Conservation (phyloP, 1,140 invertebrate genomes). For the Meloidogyne exigua region DNA sequence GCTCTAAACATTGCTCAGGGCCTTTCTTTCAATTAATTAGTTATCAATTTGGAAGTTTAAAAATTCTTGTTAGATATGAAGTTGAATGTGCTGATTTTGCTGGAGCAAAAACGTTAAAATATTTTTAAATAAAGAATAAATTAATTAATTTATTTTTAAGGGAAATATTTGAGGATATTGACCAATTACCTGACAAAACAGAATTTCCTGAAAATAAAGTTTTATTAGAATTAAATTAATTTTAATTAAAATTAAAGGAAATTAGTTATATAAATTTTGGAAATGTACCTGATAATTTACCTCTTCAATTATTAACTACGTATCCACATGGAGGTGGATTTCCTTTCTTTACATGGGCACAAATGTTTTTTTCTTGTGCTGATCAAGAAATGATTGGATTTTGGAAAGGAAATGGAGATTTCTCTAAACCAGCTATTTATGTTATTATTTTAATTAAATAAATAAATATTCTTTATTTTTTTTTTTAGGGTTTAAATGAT, state of each 20-base stretch:
- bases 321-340: constrained; percentile 62
- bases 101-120: constrained; percentile 27
- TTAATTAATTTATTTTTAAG: neutral
- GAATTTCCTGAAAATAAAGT: constrained; percentile 52
- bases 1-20: constrained; percentile 54
- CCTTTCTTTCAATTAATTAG: constrained; percentile 63
- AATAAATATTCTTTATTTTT: neutral
- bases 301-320: constrained; percentile 60
- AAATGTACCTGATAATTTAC: constrained; percentile 49
- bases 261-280: constrained; percentile 50
- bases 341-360: constrained; percentile 62
- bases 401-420: constrained; percentile 64
- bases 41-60: constrained; percentile 61
- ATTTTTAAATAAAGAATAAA: neutral
- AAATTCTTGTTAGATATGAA: constrained; percentile 62
- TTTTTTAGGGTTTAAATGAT: constrained; percentile 54
- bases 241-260: neutral
- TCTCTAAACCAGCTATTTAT: constrained; percentile 49
- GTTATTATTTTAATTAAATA: neutral
- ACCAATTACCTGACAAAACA: constrained; percentile 53
- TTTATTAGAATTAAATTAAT: neutral
- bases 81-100: constrained; percentile 60
- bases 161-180: constrained; percentile 41
- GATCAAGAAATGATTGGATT: constrained; percentile 61
- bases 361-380: constrained; percentile 57